Percentiles rank a stretch among this genome's conserved stretches.
phyloP scores from a whole-genome alignment of 2,113 vertebrate species.

The Trichechus manatus region DNA sequence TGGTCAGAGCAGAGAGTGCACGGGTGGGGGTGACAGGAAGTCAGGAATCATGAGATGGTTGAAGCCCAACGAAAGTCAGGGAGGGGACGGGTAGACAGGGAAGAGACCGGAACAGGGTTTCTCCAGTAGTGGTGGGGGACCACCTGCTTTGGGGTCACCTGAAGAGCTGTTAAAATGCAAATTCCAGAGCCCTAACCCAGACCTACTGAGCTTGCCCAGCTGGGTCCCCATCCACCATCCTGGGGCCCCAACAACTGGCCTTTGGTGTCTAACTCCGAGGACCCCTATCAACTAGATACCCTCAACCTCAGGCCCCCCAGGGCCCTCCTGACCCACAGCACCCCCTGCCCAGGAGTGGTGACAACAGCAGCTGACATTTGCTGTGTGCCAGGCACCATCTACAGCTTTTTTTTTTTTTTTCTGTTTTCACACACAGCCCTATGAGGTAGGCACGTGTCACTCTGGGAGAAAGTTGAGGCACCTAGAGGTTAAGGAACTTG shows the following conservation, averaged over 20 bases:
- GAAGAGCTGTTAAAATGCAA: not conserved
- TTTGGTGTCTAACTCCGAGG: not conserved
- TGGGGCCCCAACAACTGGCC: not conserved
- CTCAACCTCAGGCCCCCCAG: not conserved
- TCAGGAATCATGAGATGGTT: not conserved
- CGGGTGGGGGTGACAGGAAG: not conserved
- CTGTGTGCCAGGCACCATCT: not conserved
- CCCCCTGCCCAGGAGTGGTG: not conserved
- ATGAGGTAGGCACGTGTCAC: not conserved
- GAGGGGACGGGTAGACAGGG: accelerated
- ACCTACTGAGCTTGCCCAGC: not conserved
- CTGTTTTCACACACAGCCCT: not conserved
- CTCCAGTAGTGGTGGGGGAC: not conserved
- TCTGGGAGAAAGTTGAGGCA: no score
- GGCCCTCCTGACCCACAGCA: not conserved
- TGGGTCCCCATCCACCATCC: not conserved
- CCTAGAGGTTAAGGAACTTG: not conserved
- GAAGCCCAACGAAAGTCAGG: not conserved
- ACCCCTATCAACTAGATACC: not conserved
- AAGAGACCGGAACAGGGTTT: not conserved
- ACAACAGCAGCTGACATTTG: not conserved
- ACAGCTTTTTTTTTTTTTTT: not conserved
- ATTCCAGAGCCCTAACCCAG: not conserved
- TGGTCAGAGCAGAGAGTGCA: not conserved
- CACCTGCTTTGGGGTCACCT: not conserved